Base-by-base conservation (phyloP, 2,113 vertebrate genomes). In the Phaethornis superciliosus region DNA sequence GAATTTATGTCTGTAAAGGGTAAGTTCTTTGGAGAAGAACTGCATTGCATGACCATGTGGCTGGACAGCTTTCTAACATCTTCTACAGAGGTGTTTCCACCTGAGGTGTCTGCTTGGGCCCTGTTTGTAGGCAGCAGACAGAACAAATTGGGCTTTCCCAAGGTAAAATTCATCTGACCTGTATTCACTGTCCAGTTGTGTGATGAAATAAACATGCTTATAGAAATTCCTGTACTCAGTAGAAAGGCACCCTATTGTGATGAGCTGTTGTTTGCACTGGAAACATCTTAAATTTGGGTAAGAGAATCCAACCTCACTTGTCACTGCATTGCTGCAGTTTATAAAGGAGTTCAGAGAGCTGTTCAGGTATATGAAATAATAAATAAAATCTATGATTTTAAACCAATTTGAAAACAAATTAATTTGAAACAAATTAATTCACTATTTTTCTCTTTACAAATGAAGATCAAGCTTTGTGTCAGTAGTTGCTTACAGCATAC, bases 1-100 rank as follows among this genome's bases (percentile, higher is more conserved):
- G 19, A 5, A 20, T 15, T 10, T 20, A 2, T 59, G 20, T 44
- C 4, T 60, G 17, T 55, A 62, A 28, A 69, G 26, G 17, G 6
- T 23, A 51, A 30, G 18, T 15, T 67, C 21, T 75, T 37, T 1
- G 10, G 27, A 44, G 24, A 77, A 56, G 59, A 44, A 22, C 12
- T 81, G 15, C 14, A 3, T 30, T 35, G 10, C 26, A 23, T 33
- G 35, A 32, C 40, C 5, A 0, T 23, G 3, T 8, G 35, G 17
- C 21, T 55, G 20, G 26, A 35, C 20, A 59, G 33, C 12, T 83
- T 71, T 56, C 68, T 68, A 35, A 37, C 26, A 40, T 44, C 54
- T 91, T 64, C 56, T 40, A 40, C 10, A 6, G 44, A 35, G 30
- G 6, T 60, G 1, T 56, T 89, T 58, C n/a, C 15, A 49, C 23